Evolutionary conservation across 2,113 vertebrate species (phyloP).

Genomic region (Gadus macrocephalus): DNA sequence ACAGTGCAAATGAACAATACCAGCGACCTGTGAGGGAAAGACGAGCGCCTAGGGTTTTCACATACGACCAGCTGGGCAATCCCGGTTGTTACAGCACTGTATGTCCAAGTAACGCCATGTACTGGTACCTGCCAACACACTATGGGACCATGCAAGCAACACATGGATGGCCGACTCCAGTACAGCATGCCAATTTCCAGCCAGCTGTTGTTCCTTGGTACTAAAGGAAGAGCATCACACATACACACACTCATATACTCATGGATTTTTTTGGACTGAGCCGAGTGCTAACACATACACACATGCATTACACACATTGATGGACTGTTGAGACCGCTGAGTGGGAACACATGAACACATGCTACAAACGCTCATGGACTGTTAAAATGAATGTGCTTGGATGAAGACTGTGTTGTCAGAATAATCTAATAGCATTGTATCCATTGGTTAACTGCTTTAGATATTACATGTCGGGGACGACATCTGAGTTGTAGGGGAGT

Average conservation of each 20-base stretch:
- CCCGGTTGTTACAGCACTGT: neutral
- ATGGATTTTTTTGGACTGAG: no score
- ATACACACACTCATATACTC: neutral
- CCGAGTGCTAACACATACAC: neutral
- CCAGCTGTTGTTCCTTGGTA: neutral
- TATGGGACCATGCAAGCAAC: neutral
- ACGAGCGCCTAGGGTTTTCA: constrained; percentile 1
- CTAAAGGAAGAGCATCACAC: neutral
- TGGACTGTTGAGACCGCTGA: no score
- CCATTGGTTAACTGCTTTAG: no score
- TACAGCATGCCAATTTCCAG: neutral
- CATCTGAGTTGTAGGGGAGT: no score
- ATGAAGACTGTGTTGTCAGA: no score
- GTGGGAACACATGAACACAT: no score
- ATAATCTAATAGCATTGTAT: no score
- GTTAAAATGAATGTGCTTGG: no score
- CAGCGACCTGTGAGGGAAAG: neutral
- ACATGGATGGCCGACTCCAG: neutral
- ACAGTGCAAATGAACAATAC: neutral
- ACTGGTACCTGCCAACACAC: neutral
- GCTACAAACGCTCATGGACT: no score
- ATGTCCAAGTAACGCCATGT: neutral
- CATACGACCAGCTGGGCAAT: constrained; percentile 3
- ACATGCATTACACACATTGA: no score
- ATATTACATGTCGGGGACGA: no score